Evolutionary conservation across 2,797 vertebrate genomes (phyloP).

Genomic region (Rhinogobio ventralis): DNA sequence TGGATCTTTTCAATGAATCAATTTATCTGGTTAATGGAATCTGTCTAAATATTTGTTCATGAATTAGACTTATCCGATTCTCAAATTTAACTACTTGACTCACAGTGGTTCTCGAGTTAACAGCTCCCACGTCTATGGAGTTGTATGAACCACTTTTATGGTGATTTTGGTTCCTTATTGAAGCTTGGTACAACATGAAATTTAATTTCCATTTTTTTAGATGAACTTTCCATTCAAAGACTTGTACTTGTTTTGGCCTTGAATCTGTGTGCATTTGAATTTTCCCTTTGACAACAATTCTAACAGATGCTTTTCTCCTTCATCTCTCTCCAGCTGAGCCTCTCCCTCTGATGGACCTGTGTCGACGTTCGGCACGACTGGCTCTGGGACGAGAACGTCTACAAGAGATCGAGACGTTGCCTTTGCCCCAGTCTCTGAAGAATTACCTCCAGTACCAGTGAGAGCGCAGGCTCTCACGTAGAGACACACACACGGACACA

Average conservation of each 20-base stretch:
- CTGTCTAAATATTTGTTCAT: neutral
- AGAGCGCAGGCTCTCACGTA: constrained; percentile 57
- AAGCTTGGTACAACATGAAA: neutral
- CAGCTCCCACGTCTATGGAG: neutral
- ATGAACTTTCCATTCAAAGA: neutral
- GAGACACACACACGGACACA: constrained; percentile 31
- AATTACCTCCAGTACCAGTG: constrained; percentile 99
- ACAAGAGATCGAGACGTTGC: constrained; percentile 90
- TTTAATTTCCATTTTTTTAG: neutral
- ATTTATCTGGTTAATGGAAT: neutral
- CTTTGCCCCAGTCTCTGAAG: constrained; percentile 95
- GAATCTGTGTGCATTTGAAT: neutral
- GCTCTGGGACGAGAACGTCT: constrained; percentile 93
- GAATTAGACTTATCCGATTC: neutral
- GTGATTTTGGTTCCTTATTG: neutral
- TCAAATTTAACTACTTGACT: neutral
- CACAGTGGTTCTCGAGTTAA: neutral
- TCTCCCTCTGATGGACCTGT: constrained; percentile 96
- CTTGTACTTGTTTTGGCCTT: neutral
- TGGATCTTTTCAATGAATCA: neutral
- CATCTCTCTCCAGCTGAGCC: constrained; percentile 87
- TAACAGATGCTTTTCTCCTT: neutral
- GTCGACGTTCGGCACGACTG: constrained; percentile 91
- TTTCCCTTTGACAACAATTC: neutral
- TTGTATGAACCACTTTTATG: neutral